Conservation (phyloP, 2,113 vertebrate genomes). For the Pollimyrus isidori region DNA sequence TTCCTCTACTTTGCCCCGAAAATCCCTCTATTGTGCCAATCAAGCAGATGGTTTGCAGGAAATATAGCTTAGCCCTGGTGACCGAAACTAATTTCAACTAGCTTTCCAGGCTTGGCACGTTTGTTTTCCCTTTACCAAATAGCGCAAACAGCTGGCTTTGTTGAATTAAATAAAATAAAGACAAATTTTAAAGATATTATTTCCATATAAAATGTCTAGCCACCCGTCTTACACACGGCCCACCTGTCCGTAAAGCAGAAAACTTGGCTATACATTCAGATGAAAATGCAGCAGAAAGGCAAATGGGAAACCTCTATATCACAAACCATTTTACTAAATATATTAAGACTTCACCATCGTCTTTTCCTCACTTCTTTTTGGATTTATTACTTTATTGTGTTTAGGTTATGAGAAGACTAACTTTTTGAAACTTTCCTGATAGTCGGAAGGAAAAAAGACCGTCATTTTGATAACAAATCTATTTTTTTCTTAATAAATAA, state of each 20-base stretch:
- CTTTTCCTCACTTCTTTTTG: slow-evolving; percentile 36
- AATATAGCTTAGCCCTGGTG: slow-evolving; percentile 87
- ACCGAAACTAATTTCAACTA: slow-evolving; percentile 99
- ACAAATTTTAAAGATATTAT: slow-evolving; percentile 95
- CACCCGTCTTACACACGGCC: slow-evolving; percentile 30
- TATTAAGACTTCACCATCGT: slow-evolving; percentile 91
- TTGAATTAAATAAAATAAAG: slow-evolving; percentile 95
- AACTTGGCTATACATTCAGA: slow-evolving; percentile 1
- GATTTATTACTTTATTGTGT: not conserved
- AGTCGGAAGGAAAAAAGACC: not conserved
- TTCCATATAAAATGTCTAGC: slow-evolving; percentile 54
- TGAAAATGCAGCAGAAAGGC: slow-evolving; percentile 42
- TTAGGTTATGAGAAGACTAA: not conserved
- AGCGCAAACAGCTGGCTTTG: slow-evolving; percentile 87
- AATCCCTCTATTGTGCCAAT: slow-evolving; percentile 98
- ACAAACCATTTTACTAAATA: slow-evolving; percentile 86
- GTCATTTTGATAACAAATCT: not conserved
- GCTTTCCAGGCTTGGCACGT: slow-evolving; percentile 86
- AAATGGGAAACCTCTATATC: slow-evolving; percentile 49
- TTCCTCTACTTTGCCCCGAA: slow-evolving; percentile 56
- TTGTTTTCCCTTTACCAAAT: slow-evolving; percentile 85
- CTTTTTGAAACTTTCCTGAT: not conserved
- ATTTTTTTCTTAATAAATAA: not conserved
- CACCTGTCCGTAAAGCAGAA: slow-evolving; percentile 36
- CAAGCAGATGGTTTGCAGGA: slow-evolving; percentile 98